Base-by-base conservation (phyloP, 64 coral and sea anemone species). In the Pachyseris speciosa region DNA sequence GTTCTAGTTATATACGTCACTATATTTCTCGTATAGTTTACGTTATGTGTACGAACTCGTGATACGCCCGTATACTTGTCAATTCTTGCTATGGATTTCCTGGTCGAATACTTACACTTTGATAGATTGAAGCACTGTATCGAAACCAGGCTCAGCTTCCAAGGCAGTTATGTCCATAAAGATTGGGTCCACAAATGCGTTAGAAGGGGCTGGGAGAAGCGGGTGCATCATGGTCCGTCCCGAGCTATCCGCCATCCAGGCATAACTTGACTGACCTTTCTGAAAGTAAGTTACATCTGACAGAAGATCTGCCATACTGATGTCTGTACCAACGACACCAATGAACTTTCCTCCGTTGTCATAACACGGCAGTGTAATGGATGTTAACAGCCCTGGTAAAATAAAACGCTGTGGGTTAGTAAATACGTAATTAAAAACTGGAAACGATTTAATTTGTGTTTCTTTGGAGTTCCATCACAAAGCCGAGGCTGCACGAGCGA, bases 141-240 rank as follows among this genome's bases (percentile, higher is more conserved):
- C 9, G 52, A 92, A 92, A 7, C 57, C 69, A 1, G 32, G 37
- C 3, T 88, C 91, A 1, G 91, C 22, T 87, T 93, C 91, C 49
- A 93, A n/a, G 24, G 37, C 75, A 22, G 83, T 78, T 7, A 93
- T 88, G 74, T 93, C 91, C 66, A 93, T 25, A 59, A 93, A 93
- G n/a, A 93, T 78, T 2, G 91, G 91, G 15, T 83, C 69, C 0
- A 36, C 71, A 5, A 19, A 78, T 1, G 74, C 83, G 12, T 84
- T 36, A 25, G 91, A 93, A 22, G 91, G 91, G 32, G 57, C 73
- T 77, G 91, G 91, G 22, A 93, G 43, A 45, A 93, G 84, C 26
- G 91, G 91, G 41, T 93, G 91, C 91, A 93, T 87, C 83, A 87
- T 93, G 27, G 83, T 93, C 47, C 83, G 47, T 20, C 91, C 91